Evolutionary conservation across 2,888 invertebrate species (phyloP).

Genomic region (Nemurella pictetii): DNA sequence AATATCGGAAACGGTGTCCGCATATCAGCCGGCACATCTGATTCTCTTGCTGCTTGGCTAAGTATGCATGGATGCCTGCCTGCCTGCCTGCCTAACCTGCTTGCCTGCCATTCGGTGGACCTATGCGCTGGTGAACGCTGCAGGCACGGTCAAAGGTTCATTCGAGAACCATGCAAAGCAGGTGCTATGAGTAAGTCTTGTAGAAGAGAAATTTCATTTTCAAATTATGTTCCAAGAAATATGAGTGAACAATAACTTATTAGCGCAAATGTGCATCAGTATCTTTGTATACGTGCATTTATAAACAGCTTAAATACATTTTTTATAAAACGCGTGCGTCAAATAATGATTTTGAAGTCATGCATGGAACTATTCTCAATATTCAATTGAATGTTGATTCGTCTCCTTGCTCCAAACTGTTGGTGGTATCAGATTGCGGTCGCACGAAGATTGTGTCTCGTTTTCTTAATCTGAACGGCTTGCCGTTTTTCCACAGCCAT

Average conservation of each 20-base stretch:
- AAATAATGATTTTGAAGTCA: too few relatives aligned
- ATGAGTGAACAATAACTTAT: too few relatives aligned
- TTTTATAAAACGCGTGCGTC: too few relatives aligned
- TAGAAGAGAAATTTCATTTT: too few relatives aligned
- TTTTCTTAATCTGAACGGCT: not conserved
- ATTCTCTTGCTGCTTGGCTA: not conserved
- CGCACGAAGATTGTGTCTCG: not conserved
- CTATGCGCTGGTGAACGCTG: not conserved
- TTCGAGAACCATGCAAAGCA: not conserved
- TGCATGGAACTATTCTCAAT: too few relatives aligned
- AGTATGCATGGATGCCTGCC: not conserved
- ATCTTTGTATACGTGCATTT: too few relatives aligned
- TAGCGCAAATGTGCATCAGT: too few relatives aligned
- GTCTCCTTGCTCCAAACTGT: not conserved
- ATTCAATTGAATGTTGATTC: not conserved
- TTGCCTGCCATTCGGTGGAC: not conserved
- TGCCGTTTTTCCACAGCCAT: slow-evolving; percentile 61
- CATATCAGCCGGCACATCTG: not conserved
- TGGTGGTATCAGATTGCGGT: not conserved
- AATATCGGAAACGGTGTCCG: not conserved
- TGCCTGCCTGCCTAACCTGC: too few relatives aligned
- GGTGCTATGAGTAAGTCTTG: too few relatives aligned
- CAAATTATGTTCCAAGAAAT: too few relatives aligned
- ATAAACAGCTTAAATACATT: too few relatives aligned
- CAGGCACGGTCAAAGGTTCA: not conserved